Base-by-base conservation (phyloP, 2,888 invertebrate genomes). In the Rotaria sp. region DNA sequence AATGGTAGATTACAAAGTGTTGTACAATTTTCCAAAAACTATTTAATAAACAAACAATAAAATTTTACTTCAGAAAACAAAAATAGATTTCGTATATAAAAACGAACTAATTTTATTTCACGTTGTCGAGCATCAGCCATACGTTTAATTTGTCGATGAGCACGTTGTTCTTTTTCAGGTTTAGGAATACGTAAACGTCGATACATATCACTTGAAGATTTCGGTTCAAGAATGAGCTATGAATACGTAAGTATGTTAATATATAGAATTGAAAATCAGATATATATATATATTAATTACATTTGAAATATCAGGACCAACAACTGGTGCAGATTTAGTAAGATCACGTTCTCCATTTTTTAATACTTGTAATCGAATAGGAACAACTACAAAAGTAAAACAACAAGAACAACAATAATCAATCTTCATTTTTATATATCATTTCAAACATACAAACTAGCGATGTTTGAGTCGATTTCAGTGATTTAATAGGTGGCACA, bases 11-110 rank as follows among this genome's bases (percentile, higher is more conserved):
- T 88, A 26, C 91, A 88, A 67, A 90, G 87, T 11, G 86, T 85
- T 1, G 91, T 91, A 87, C 90, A 90, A 55, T 89, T 88, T 86
- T 91, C 91, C 55, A 91, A 88, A 88, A 91, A 91, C 90, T 91
- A 88, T 30, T 85, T 74, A 67, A 74, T 52, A 86, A 18, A 48
- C 15, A 50, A 18, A 50, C 7, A 85, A 80, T 21, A 48, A 35
- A 38, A 35, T 8, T 11, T 11, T 1, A n/a, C n/a, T 45, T 38
- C 10, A 24, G 0, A 26, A 38, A 26, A 38, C 48, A 84, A 26
- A 55, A 24, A 59, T 10, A 24, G 1, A 48, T 57, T 86, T 5
- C 3, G 5, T 24, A 52, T 10, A 24, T 24, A 24, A 11, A 26
- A 52, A 45, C 48, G 5, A 35, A 57, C 85, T 13, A 67, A 24